Base-by-base conservation (phyloP, 2,888 invertebrate species). In the Drosophila putrida region DNA sequence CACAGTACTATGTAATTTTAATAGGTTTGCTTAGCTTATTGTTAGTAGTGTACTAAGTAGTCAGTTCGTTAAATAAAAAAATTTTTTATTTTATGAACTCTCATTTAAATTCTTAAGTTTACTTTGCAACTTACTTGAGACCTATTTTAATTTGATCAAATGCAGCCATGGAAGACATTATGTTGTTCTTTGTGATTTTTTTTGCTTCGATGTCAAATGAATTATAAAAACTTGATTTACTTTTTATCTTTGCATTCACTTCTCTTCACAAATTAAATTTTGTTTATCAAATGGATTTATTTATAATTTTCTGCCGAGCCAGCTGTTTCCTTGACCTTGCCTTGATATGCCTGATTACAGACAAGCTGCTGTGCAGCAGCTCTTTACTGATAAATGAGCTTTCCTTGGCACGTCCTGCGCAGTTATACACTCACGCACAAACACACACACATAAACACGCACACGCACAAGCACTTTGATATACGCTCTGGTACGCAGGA, bases 91-190 rank as follows among this genome's bases (percentile, higher is more conserved):
- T 15, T 8, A 41, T 20, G 20, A 20, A 20, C 10, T 41, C 10
- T 20, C 20, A 20, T n/a, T 27, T 6, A 43, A 10, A 35, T 38
- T 50, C 28, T 38, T 41, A 31, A 41, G 5, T 20, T 46, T 27
- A 41, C 46, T 11, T 15, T 15, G 10, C 15, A 4, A 88, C 91
- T 91, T 90, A 91, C 91, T 91, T 91, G 44, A 91, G 81, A 66
- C 91, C 91, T 73, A 91, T 87, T 84, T 91, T 92, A 39, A 91
- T 88, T 83, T 91, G 91, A 75, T 91, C 91, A 78, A 91, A 77
- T 59, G 91, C 90, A 70, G 91, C 89, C 81, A 91, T 84, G 49
- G 91, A 90, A 73, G 91, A 82, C 91, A 91, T 91, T 65, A 85
- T 90, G 60, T 54, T 47, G 33, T 20, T 20, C n/a, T 39, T 55